These are phyloP conservation scores for Tympanuchus pallidicinctus DNA, from an alignment of 2,113 vertebrate species.

Conservation along the genomic window DNA sequence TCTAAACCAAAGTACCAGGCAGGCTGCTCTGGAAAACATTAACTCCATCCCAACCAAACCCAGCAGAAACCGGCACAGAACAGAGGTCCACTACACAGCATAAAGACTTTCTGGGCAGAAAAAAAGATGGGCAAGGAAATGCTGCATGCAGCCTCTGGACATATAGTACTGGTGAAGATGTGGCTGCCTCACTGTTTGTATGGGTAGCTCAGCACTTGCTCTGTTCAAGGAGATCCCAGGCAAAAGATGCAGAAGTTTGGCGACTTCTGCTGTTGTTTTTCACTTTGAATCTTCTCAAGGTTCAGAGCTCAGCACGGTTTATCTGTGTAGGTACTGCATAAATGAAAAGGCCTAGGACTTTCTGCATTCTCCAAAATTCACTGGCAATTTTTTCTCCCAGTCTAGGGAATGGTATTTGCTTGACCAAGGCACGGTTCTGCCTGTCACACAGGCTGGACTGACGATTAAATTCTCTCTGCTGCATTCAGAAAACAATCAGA, in stretches of 20 bases:
- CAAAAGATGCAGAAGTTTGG: background rate
- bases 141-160: background rate
- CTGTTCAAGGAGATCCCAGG: background rate
- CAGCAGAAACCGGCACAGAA: background rate
- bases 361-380: background rate
- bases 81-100: background rate
- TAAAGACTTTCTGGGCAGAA: background rate
- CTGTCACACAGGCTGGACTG: background rate
- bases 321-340: background rate
- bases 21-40: background rate
- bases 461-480: background rate
- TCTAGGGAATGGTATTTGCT: background rate
- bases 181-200: background rate
- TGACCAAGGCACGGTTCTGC: background rate
- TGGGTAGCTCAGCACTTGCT: background rate
- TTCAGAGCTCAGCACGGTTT: background rate
- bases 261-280: background rate
- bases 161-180: background rate
- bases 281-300: background rate
- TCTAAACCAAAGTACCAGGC: too few relatives aligned
- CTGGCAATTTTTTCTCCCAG: background rate
- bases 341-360: background rate
- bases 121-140: background rate
- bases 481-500: background rate
- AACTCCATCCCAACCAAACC: background rate